A percentile compares a stretch with the other conserved stretches of the same genome.
These are phyloP conservation scores for Creontiades dilutus DNA, from an alignment of 2,888 invertebrate species.

Conservation along the genomic window DNA sequence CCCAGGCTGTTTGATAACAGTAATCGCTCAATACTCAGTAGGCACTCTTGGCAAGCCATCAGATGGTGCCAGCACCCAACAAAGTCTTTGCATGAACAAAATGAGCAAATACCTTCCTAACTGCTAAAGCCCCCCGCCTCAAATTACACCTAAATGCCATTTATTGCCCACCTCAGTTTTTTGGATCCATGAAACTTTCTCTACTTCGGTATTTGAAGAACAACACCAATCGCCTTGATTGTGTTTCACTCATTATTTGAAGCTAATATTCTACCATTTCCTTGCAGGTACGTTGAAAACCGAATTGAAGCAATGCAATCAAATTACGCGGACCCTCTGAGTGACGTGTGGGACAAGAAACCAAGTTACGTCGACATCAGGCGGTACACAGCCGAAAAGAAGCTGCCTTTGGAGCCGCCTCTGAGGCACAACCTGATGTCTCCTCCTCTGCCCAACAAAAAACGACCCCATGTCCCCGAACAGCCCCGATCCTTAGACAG, in stretches of 20 bases:
- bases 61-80: no score
- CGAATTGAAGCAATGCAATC: conserved; percentile 73
- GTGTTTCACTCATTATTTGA: background rate
- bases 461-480: conserved; percentile 69
- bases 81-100: no score
- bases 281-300: conserved; percentile 73
- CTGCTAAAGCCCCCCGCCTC: no score
- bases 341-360: conserved; percentile 74
- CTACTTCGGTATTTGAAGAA: no score
- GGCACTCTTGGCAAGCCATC: no score
- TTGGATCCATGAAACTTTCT: no score
- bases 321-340: conserved; percentile 67
- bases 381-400: conserved; percentile 71
- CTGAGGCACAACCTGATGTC: conserved; percentile 69
- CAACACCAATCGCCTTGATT: no score
- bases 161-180: no score
- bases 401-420: conserved; percentile 70
- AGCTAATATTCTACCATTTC: background rate
- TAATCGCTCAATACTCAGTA: no score
- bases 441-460: conserved; percentile 73
- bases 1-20: no score
- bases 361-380: conserved; percentile 69
- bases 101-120: no score
- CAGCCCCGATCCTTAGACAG: conserved; percentile 75
- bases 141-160: no score